Evolutionary conservation across 2,797 vertebrate genomes (phyloP).

Genomic region (Steatocranus sp.): DNA sequence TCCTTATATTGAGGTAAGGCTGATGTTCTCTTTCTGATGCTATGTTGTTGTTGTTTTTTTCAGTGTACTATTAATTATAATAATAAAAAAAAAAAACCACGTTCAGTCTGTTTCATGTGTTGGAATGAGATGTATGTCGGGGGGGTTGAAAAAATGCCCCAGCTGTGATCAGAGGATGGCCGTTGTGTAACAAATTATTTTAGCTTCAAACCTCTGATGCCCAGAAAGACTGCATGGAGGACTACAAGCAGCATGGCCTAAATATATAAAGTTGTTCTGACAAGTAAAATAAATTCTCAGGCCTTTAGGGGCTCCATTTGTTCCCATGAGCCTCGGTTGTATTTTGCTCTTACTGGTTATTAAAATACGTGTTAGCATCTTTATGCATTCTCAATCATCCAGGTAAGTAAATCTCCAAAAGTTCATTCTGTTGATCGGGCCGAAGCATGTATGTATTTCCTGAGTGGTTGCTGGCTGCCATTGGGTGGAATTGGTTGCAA

Average conservation of each 20-base stretch:
- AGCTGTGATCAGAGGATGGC: neutral
- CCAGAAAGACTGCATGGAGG: neutral
- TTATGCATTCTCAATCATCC: neutral
- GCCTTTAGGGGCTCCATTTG: neutral
- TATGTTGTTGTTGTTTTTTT: neutral
- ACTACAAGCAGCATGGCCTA: neutral
- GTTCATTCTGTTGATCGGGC: neutral
- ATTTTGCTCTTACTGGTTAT: neutral
- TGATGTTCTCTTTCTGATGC: neutral
- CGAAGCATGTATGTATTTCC: neutral
- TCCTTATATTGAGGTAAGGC: neutral
- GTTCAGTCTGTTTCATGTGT: neutral
- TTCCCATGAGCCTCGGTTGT: neutral
- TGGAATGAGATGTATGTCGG: neutral
- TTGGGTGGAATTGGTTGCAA: neutral
- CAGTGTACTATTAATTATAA: neutral
- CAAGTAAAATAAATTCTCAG: neutral
- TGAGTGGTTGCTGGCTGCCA: neutral
- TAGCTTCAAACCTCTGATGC: neutral
- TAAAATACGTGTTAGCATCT: neutral
- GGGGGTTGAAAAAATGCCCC: neutral
- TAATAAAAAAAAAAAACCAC: rapidly evolving
- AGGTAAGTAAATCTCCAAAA: neutral
- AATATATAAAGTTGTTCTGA: neutral
- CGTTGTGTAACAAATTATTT: neutral